phyloP scores from a whole-genome alignment of 2,888 invertebrate species.

The Diarsia dahlii region DNA sequence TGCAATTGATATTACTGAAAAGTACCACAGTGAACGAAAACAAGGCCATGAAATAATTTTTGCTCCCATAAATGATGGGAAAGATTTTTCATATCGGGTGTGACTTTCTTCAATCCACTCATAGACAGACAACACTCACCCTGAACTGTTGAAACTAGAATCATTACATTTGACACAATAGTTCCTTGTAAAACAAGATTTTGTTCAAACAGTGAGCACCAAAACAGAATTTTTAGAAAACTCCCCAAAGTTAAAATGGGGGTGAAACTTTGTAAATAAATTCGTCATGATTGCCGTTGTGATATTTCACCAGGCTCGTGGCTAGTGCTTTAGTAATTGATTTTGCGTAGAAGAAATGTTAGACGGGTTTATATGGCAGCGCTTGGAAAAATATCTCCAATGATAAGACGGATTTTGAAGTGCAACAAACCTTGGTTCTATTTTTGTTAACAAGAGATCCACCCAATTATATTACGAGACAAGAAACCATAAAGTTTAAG shows the following conservation, averaged over 20 bases:
- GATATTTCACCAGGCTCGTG: neutral
- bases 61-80: neutral
- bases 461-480: neutral
- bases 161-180: neutral
- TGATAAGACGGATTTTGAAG: neutral
- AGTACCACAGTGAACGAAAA: constrained; percentile 2
- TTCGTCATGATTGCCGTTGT: neutral
- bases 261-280: neutral
- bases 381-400: neutral
- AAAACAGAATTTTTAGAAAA: neutral
- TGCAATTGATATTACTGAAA: constrained; percentile 19
- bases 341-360: neutral
- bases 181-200: neutral
- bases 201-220: neutral
- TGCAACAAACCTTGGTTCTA: neutral
- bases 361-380: no score
- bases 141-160: neutral
- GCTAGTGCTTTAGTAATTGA: neutral
- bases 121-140: neutral
- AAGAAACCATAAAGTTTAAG: constrained; percentile 6
- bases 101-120: neutral
- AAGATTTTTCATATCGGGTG: neutral
- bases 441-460: constrained; percentile 3
- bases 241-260: neutral
- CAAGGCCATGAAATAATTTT: neutral